Conservation (phyloP, 2,113 vertebrate species). For the Proteles cristata region DNA sequence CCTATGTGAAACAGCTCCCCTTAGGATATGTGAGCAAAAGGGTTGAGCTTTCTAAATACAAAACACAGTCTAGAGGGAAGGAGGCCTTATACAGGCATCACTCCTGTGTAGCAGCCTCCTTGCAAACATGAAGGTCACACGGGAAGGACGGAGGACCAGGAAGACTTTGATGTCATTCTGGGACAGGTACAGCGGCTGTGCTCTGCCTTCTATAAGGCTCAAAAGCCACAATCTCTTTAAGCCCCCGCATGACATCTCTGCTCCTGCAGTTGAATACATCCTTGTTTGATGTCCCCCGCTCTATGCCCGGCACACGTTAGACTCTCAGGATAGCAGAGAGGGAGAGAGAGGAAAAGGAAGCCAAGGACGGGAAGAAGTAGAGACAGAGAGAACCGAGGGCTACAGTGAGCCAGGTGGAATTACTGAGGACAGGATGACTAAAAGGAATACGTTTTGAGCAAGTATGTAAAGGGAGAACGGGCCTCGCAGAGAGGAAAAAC, state of each 20-base stretch:
- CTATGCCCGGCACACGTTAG: background rate
- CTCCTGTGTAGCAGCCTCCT: background rate
- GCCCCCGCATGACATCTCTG: background rate
- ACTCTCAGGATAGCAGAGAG: background rate
- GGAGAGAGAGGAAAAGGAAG: background rate
- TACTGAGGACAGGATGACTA: background rate
- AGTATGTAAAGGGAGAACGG: background rate
- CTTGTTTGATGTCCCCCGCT: background rate
- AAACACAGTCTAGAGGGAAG: background rate
- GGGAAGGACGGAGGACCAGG: background rate
- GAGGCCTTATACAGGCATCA: background rate
- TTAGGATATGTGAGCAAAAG: background rate
- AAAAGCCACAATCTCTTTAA: background rate
- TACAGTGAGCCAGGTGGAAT: background rate
- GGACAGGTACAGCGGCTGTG: background rate
- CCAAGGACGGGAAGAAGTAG: background rate
- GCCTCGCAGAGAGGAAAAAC: background rate
- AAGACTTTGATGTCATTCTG: background rate
- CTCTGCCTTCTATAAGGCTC: background rate
- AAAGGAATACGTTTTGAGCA: background rate
- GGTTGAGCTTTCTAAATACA: background rate
- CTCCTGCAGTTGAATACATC: no score
- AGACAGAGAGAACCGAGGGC: no score
- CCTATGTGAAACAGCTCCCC: background rate
- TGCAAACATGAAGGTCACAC: background rate